phyloP scores from a whole-genome alignment of 2,888 invertebrate genomes.

The Chironomus riparius region DNA sequence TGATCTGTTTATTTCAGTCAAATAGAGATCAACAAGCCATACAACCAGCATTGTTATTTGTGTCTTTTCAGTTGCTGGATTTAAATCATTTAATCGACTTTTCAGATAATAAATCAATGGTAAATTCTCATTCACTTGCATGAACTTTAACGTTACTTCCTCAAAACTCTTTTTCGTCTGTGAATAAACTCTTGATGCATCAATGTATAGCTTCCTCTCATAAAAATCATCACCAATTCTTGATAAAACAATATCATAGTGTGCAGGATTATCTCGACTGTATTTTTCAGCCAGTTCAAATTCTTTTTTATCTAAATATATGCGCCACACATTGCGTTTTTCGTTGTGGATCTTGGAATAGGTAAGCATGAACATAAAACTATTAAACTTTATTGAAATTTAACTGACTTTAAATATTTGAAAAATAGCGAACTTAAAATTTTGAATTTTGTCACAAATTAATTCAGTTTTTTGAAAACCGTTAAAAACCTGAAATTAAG shows the following conservation, averaged over 20 bases:
- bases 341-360: slow-evolving; percentile 49
- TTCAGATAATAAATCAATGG: slow-evolving; percentile 83
- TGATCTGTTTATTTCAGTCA: slow-evolving; percentile 69
- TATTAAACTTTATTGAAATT: too few species aligned
- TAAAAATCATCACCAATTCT: slow-evolving; percentile 84
- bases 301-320: slow-evolving; percentile 75
- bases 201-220: slow-evolving; percentile 63
- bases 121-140: slow-evolving; percentile 68
- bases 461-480: too few species aligned
- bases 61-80: slow-evolving; percentile 62
- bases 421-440: background rate
- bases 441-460: too few species aligned
- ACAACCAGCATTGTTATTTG: slow-evolving; percentile 87
- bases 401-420: too few species aligned
- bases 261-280: slow-evolving; percentile 69
- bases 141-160: slow-evolving; percentile 85
- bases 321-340: slow-evolving; percentile 78
- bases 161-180: slow-evolving; percentile 89
- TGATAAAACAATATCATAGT: slow-evolving; percentile 72
- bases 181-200: slow-evolving; percentile 81
- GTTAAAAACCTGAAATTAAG: too few species aligned
- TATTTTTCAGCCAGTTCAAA: slow-evolving; percentile 81
- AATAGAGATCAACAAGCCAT: slow-evolving; percentile 89
- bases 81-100: slow-evolving; percentile 66
- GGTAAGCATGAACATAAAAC: too few species aligned